Conservation (phyloP, 2,888 invertebrate genomes). For the Macrosiphum euphorbiae region DNA sequence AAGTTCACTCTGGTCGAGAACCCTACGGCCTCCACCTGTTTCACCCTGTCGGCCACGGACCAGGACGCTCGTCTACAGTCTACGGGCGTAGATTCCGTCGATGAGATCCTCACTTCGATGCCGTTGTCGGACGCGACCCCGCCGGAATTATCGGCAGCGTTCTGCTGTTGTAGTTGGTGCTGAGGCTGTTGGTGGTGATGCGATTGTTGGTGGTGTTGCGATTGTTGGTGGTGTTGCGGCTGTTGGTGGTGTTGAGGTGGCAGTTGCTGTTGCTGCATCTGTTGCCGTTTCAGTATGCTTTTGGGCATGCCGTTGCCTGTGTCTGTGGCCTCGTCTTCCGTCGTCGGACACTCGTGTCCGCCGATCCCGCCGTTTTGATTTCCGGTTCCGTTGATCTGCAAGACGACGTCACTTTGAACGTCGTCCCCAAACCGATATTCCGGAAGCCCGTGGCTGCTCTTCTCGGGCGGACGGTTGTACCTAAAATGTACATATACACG, state of each 20-base stretch:
- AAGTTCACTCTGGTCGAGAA: constrained; percentile 77
- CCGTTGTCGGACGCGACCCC: constrained; percentile 66
- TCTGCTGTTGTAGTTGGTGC: constrained; percentile 67
- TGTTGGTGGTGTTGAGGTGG: constrained; percentile 67
- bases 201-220: constrained; percentile 67
- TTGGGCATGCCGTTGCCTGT: constrained; percentile 51
- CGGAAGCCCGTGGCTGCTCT: constrained; percentile 47
- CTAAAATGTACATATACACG: not conserved
- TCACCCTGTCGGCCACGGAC: constrained; percentile 73
- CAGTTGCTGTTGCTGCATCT: constrained; percentile 58
- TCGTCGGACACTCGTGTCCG: not conserved
- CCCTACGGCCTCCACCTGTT: constrained; percentile 72
- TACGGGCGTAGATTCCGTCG: constrained; percentile 63
- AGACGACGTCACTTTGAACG: not conserved
- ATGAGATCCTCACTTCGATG: constrained; percentile 67
- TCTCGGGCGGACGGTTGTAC: constrained; percentile 54
- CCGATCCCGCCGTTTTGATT: not conserved
- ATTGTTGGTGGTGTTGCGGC: not conserved
- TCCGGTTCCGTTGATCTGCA: constrained; percentile 16
- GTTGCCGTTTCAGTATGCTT: constrained; percentile 66
- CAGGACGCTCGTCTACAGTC: constrained; percentile 68
- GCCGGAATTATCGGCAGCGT: not conserved
- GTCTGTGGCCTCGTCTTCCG: constrained; percentile 22
- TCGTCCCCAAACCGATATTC: constrained; percentile 57
- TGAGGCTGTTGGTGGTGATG: constrained; percentile 68